phyloP scores from a whole-genome alignment of 1,140 invertebrate species.

The Drosophila burlai region DNA sequence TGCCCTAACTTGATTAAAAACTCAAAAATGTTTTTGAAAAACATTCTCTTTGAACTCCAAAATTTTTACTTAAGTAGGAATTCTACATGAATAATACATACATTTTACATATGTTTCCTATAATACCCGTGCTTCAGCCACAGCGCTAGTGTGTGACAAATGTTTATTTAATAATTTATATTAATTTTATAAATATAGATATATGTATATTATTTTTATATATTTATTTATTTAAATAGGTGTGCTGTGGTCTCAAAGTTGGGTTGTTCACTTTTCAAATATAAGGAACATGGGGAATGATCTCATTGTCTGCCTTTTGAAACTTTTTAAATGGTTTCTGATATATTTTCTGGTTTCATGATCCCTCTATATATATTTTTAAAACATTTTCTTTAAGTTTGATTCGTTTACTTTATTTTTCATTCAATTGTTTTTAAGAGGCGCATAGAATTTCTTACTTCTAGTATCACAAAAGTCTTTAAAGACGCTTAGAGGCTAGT shows the following conservation, averaged over 20 bases:
- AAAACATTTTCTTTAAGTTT: not conserved
- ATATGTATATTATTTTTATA: no score
- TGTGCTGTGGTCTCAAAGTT: no score
- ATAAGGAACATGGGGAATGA: no score
- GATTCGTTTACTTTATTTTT: constrained; percentile 21
- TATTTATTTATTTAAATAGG: no score
- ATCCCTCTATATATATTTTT: no score
- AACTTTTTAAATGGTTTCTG: not conserved
- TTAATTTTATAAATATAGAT: no score
- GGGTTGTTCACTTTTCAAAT: no score
- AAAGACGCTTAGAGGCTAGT: constrained; percentile 41
- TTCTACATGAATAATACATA: not conserved
- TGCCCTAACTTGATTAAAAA: not conserved
- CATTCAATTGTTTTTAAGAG: constrained; percentile 16
- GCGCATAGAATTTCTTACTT: constrained; percentile 38
- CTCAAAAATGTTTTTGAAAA: not conserved
- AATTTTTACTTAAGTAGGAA: not conserved
- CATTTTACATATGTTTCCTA: not conserved
- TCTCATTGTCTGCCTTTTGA: no score
- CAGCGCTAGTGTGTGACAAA: not conserved
- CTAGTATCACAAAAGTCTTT: constrained; percentile 51
- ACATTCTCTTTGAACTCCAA: not conserved
- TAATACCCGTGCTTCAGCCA: not conserved
- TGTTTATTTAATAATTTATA: no score
- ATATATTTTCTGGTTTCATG: not conserved